These are phyloP conservation scores for Diadegma fenestrale DNA, from an alignment of 2,888 invertebrate genomes.

Conservation along the genomic window DNA sequence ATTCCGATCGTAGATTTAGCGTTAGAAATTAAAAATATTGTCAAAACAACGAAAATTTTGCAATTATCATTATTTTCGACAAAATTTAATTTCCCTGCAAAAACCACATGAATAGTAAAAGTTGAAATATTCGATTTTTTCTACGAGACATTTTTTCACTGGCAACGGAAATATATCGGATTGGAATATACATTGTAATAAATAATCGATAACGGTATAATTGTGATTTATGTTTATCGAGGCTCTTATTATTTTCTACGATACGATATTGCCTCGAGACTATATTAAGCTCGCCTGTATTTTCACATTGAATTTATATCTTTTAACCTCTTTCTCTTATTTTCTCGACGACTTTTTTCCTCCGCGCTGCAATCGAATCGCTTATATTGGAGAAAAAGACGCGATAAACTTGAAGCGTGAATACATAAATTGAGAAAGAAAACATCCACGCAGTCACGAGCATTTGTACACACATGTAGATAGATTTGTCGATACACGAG, in stretches of 20 bases:
- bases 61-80: no score
- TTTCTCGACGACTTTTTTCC: neutral
- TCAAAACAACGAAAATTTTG: no score
- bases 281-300: slow-evolving; percentile 43
- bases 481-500: slow-evolving; percentile 1
- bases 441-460: neutral
- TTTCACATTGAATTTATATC: slow-evolving; percentile 43
- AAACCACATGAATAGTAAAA: neutral
- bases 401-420: slow-evolving; percentile 24
- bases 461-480: neutral
- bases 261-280: slow-evolving; percentile 51
- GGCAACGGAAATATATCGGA: slow-evolving; percentile 16
- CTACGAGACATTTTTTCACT: slow-evolving; percentile 2
- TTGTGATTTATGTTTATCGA: slow-evolving; percentile 41
- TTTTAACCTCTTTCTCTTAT: slow-evolving; percentile 17
- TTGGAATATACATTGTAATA: slow-evolving; percentile 20
- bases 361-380: slow-evolving; percentile 46
- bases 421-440: slow-evolving; percentile 6
- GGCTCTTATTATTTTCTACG: slow-evolving; percentile 42
- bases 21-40: no score
- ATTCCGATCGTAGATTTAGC: no score
- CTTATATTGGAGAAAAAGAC: slow-evolving; percentile 42
- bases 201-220: slow-evolving; percentile 49
- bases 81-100: no score
- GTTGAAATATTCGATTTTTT: slow-evolving; percentile 2